Evolutionary conservation across 2,113 vertebrate genomes (phyloP), one percentile per base, ranked within the genome.

Genomic region (Gobio gobio): DNA sequence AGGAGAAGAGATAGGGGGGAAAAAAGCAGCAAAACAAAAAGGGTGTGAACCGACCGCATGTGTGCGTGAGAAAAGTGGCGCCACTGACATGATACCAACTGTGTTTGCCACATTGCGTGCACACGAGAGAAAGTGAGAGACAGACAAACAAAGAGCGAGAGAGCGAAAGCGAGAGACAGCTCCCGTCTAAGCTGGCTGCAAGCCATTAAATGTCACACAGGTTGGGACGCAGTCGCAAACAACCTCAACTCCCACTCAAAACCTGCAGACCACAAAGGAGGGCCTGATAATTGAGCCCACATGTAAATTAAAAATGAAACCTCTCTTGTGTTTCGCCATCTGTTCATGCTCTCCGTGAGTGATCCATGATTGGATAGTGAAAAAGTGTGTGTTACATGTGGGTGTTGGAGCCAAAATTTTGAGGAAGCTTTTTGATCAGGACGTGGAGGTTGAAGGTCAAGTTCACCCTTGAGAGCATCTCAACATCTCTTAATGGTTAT

Each of bases 151-250:
- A 64, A 24, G 33, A 33, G 33, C 2, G 33, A 33, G 33, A 33
- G 9, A 45, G 49, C 5, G 64, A 24, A 7, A 24, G 58, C 0
- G 45, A 56, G 18, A 58, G 33, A 47, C 47, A 75, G 79, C 64
- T 77, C 51, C 70, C 87, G 89, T 68, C 5, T 49, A 76, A 76
- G n/a, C 83, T 84, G 58, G 58, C 74, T 47, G 13, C 58, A 66
- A 85, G 83, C 51, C 24, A 10, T 86, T 90, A 87, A 90, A 93
- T 92, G 88, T 93, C 89, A 91, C 90, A 76, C 70, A 85, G 77
- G 82, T 88, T 86, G 82, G 82, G n/a, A 20, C 4, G 10, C 66
- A 79, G 22, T 83, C 47, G 10, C n/a, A 72, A 49, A 29, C 36
- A 86, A 90, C 87, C 80, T 77, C 56, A 47, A 87, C 88, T 85